Conservation (phyloP, 2,113 vertebrate genomes). For the Vulpes vulpes region DNA sequence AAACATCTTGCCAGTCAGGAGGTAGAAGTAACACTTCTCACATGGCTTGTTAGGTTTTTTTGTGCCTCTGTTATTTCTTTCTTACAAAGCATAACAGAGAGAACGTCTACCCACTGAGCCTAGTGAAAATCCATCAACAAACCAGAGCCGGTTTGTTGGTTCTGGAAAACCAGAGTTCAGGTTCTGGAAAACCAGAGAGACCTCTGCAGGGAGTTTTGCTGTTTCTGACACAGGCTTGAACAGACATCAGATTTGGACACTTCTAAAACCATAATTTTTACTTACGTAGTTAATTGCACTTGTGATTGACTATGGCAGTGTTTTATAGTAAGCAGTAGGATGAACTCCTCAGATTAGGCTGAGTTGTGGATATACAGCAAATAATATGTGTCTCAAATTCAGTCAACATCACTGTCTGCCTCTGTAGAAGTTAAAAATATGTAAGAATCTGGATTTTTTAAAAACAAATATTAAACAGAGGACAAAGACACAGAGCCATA, state of each 20-base stretch:
- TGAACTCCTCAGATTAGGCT: neutral
- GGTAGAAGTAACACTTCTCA: slow-evolving; percentile 93
- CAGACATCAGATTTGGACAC: accelerated
- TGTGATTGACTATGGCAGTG: accelerated
- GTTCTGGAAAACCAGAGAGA: neutral
- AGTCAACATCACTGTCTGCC: neutral
- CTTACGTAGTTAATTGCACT: accelerated
- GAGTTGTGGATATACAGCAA: neutral
- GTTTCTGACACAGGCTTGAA: neutral
- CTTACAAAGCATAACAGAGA: slow-evolving; percentile 82
- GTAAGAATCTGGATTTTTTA: neutral
- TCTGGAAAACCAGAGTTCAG: too few species aligned
- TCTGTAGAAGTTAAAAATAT: neutral
- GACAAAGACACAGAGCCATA: neutral
- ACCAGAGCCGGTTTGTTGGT: too few species aligned
- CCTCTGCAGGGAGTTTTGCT: neutral
- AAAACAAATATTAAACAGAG: neutral
- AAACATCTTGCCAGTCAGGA: slow-evolving; percentile 96
- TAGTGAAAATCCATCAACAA: neutral
- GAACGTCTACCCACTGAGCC: neutral
- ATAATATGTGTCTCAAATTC: neutral
- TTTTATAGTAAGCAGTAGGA: neutral
- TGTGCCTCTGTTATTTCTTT: slow-evolving; percentile 93
- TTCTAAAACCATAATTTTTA: neutral
- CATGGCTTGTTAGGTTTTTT: slow-evolving; percentile 93